These are phyloP conservation scores for Epinephelus malabaricus DNA, from an alignment of 2,797 vertebrate genomes.

Conservation along the genomic window DNA sequence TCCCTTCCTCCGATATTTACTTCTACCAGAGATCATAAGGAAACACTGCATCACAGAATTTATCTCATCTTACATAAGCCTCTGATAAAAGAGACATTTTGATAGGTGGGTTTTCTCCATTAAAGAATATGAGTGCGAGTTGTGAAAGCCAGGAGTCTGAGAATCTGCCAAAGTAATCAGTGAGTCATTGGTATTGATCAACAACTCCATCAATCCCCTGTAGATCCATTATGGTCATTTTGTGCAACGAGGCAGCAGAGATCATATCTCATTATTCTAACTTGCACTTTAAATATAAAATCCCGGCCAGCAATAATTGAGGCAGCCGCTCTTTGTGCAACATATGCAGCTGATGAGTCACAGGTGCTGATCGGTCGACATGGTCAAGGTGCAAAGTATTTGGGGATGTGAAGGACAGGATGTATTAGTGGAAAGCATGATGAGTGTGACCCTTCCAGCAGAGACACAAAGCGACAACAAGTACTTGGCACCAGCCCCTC, in stretches of 20 bases:
- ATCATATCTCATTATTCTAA: slow-evolving; percentile 46
- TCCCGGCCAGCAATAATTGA: slow-evolving; percentile 20
- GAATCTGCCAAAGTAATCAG: slow-evolving; percentile 45
- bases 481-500: slow-evolving; percentile 68
- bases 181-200: slow-evolving; percentile 49
- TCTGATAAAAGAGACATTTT: slow-evolving; percentile 14
- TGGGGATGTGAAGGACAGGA: slow-evolving; percentile 44
- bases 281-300: slow-evolving; percentile 30
- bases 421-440: slow-evolving; percentile 56
- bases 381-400: slow-evolving; percentile 48
- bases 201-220: slow-evolving; percentile 24
- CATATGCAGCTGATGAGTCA: slow-evolving; percentile 40
- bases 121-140: slow-evolving; percentile 34
- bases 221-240: slow-evolving; percentile 37
- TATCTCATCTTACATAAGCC: background rate
- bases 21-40: background rate
- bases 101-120: slow-evolving; percentile 11
- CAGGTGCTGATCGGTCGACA: slow-evolving; percentile 31
- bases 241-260: slow-evolving; percentile 19
- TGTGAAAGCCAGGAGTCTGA: slow-evolving; percentile 39
- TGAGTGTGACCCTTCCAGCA: slow-evolving; percentile 70
- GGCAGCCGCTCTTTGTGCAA: slow-evolving; percentile 24
- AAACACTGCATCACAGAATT: slow-evolving; percentile 17
- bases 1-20: background rate
- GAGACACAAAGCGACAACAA: slow-evolving; percentile 68